Base-by-base conservation (phyloP, 2,888 invertebrate genomes). In the Volucella inanis region DNA sequence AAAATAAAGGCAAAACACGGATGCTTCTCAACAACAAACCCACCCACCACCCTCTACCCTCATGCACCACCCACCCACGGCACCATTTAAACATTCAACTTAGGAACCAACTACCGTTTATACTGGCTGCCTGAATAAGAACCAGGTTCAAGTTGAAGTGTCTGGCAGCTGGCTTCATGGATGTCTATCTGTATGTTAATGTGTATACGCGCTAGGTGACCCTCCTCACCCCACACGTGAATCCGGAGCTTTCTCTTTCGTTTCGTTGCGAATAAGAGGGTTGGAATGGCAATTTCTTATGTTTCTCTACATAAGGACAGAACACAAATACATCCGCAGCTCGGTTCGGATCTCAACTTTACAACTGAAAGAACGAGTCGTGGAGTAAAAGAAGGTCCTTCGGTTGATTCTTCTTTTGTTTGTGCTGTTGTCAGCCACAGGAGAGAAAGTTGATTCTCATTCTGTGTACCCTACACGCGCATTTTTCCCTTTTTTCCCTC, bases 141-240 rank as follows among this genome's bases (percentile, higher is more conserved):
- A 65, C 74, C 67, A 75, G 84, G 84, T 84, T 84, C 84, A 84
- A 84, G 80, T 84, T 84, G 80, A 80, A 84, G 55, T 49, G 84
- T 84, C 84, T 84, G 84, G 75, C 80, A 31, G 31, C 31, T 31
- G 31, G 31, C 31, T 31, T 31, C 31, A 31, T 31, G 31, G 31
- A 31, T 31, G 31, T 80, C 65, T 70, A 50, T 59, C 59, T 79
- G 50, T 79, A 50, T 70, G 78, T 70, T 47, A 12, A 49, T 67
- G 12, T 70, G 54, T 71, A 57, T 70, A 55, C 67, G 61, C 52
- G 45, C 80, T 84, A 80, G 84, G 80, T 84, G 80, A 84, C 80
- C 84, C 79, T 72, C 71, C 84, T 68, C 84, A 71, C 59, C 15
- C 67, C 80, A 84, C 74, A 84, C 80, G 71, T 65, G 64, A 52